Evolutionary conservation across 1,140 invertebrate genomes (phyloP).

Genomic region (Lasaia peninsularis): DNA sequence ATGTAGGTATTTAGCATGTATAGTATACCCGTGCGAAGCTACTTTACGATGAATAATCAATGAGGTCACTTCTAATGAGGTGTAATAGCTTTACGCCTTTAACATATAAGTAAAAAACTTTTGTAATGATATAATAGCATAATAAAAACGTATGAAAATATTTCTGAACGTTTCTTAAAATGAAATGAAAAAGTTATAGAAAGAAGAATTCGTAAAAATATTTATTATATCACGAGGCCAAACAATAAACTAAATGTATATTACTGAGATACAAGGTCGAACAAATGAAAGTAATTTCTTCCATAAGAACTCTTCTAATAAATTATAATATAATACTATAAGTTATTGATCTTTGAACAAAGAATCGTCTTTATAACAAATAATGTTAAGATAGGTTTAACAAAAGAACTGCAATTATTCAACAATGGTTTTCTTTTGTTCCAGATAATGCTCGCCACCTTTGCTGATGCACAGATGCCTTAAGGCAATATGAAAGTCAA

Average conservation of each 20-base stretch:
- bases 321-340: conserved; percentile 25
- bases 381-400: conserved; percentile 25
- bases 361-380: conserved; percentile 24
- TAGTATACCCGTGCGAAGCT: too few relatives aligned
- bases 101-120: too few relatives aligned
- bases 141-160: too few relatives aligned
- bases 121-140: too few relatives aligned
- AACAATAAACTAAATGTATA: conserved; percentile 11
- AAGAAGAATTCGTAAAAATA: background rate
- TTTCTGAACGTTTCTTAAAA: too few relatives aligned
- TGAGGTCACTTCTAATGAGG: too few relatives aligned
- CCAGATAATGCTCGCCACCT: conserved; percentile 62
- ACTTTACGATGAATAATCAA: too few relatives aligned
- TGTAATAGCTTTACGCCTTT: too few relatives aligned
- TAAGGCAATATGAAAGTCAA: conserved; percentile 66
- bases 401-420: conserved; percentile 29
- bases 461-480: conserved; percentile 44
- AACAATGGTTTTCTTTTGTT: conserved; percentile 54
- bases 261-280: conserved; percentile 4
- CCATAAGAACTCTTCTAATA: conserved; percentile 7
- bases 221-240: background rate
- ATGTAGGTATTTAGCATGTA: too few relatives aligned
- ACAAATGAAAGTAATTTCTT: conserved; percentile 5
- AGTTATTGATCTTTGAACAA: conserved; percentile 38
- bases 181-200: too few relatives aligned